Percentiles rank a stretch among this genome's conserved stretches.
Conservation (phyloP, 2,888 invertebrate species). For the Acrobeloides nanus region DNA sequence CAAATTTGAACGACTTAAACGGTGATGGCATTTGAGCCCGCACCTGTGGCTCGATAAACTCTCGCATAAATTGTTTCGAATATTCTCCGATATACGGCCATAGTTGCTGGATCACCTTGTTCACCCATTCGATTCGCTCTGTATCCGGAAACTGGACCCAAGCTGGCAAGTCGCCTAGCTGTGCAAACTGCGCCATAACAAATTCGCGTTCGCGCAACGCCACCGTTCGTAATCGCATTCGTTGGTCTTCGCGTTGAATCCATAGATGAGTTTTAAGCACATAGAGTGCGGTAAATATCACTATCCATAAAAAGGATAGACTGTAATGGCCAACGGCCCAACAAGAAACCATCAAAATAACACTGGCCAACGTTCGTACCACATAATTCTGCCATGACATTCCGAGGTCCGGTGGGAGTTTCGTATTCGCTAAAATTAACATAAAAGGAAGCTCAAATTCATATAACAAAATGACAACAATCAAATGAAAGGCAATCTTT, state of each 20-base stretch:
- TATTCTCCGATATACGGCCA: conserved; percentile 95
- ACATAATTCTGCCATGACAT: conserved; percentile 40
- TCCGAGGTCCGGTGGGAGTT: too few species aligned
- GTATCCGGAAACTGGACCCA: conserved; percentile 55
- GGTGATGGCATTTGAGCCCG: conserved; percentile 68
- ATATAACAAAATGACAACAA: too few species aligned
- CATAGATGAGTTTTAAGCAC: conserved; percentile 47
- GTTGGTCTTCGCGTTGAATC: conserved; percentile 39
- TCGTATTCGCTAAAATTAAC: too few species aligned
- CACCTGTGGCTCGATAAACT: conserved; percentile 74
- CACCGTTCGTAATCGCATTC: conserved; percentile 19
- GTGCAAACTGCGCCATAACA: conserved; percentile 30
- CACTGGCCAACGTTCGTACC: conserved; percentile 36
- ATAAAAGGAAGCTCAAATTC: too few species aligned
- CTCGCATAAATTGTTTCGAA: conserved; percentile 73
- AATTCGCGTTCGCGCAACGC: conserved; percentile 39
- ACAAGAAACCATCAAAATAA: conserved; percentile 27
- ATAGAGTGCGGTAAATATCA: conserved; percentile 40
- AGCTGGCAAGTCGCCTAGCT: conserved; percentile 51
- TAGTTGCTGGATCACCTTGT: conserved; percentile 47
- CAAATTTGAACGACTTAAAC: conserved; percentile 83
- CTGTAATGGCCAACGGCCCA: conserved; percentile 28
- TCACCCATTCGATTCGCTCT: conserved; percentile 54
- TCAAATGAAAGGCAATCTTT: too few species aligned
- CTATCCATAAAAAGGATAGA: conserved; percentile 39